Percentiles rank a stretch among this genome's conserved stretches.
These are phyloP conservation scores for Herpailurus yagouaroundi DNA, from an alignment of 2,113 vertebrate species.

Conservation along the genomic window DNA sequence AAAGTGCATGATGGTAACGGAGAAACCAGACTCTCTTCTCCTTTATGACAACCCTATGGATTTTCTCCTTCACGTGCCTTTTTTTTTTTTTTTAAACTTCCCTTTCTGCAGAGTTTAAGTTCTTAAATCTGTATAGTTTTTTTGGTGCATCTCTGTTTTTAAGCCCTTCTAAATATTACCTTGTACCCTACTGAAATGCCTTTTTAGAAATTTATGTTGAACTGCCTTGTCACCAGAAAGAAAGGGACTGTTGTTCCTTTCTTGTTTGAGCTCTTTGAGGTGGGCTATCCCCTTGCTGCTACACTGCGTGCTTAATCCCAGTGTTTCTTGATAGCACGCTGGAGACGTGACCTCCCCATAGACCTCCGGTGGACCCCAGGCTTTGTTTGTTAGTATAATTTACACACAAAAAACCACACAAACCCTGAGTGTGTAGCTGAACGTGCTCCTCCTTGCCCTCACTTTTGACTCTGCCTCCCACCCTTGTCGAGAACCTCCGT, in stretches of 20 bases:
- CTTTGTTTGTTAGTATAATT: neutral
- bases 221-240: neutral
- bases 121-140: neutral
- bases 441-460: accelerated
- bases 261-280: neutral
- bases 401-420: neutral
- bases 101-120: neutral
- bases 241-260: neutral
- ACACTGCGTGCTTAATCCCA: accelerated
- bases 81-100: neutral
- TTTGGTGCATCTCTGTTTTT: neutral
- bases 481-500: neutral
- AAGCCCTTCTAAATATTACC: neutral
- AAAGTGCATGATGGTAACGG: conserved; percentile 79
- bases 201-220: neutral
- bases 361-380: too few species aligned
- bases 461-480: accelerated
- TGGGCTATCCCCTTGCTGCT: too few species aligned
- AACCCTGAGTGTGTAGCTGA: accelerated
- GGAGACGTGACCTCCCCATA: neutral
- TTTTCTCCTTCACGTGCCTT: neutral
- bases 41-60: neutral
- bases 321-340: neutral
- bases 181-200: neutral
- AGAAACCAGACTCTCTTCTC: neutral